A percentile compares a stretch with the other conserved stretches of the same genome.
phyloP scores from a whole-genome alignment of 2,113 vertebrate species.

The Lophotis ruficrista region DNA sequence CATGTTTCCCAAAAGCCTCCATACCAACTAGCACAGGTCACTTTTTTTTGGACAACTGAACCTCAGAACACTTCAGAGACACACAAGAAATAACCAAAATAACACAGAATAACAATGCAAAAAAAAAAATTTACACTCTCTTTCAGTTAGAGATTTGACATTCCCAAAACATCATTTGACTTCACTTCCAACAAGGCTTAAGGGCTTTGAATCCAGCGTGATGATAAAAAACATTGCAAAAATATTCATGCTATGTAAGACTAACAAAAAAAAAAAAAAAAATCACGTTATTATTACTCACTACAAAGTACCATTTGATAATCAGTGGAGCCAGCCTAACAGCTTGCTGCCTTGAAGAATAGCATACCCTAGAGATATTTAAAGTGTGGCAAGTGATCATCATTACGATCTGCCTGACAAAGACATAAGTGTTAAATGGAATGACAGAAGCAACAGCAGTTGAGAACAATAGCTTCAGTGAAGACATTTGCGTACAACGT shows the following conservation, averaged over 20 bases:
- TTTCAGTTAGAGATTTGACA: neutral
- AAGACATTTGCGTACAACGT: accelerated
- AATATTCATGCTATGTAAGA: neutral
- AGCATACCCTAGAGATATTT: neutral
- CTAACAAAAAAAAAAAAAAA: neutral
- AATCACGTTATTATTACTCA: neutral
- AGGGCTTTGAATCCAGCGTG: neutral
- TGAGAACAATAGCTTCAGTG: neutral
- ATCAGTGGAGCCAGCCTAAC: neutral
- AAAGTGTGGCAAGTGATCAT: neutral
- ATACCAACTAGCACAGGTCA: neutral
- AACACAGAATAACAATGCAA: neutral
- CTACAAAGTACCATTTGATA: neutral
- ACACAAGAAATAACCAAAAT: neutral
- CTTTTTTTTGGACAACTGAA: neutral
- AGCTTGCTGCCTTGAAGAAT: neutral
- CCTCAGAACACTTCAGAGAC: neutral
- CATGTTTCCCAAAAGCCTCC: neutral
- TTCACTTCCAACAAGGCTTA: neutral
- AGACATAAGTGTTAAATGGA: neutral
- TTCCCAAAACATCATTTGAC: neutral
- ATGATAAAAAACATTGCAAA: neutral
- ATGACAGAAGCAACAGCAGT: neutral
- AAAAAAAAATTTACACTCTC: neutral
- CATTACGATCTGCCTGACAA: neutral